Conservation (phyloP, 2,888 invertebrate species). For the Beris chalybata region DNA sequence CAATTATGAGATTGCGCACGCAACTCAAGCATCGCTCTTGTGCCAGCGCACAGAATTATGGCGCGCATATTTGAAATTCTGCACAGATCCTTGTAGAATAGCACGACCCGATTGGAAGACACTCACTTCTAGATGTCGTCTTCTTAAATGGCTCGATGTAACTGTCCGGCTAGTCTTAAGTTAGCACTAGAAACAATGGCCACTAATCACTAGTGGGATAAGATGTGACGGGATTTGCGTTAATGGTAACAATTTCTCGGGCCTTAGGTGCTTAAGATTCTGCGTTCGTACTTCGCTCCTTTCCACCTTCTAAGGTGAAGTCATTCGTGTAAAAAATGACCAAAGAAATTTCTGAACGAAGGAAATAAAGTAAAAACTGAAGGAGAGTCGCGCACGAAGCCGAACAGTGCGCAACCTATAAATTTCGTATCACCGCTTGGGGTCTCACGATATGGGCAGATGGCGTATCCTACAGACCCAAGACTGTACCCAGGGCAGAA, state of each 20-base stretch:
- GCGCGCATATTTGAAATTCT: slow-evolving; percentile 9
- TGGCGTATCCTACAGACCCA: slow-evolving; percentile 7
- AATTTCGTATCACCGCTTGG: slow-evolving; percentile 39
- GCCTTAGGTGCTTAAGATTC: neutral
- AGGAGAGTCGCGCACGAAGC: slow-evolving; percentile 36
- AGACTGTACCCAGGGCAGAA: neutral
- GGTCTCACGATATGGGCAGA: slow-evolving; percentile 39
- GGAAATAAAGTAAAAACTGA: slow-evolving; percentile 12
- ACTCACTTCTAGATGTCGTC: neutral
- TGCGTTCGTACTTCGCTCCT: neutral
- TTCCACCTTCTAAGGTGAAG: slow-evolving; percentile 12
- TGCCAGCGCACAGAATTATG: slow-evolving; percentile 5
- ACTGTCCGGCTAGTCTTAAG: slow-evolving; percentile 23
- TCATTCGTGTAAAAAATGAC: slow-evolving; percentile 7
- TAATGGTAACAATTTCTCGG: slow-evolving; percentile 28
- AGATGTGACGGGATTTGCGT: slow-evolving; percentile 28
- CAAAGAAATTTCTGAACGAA: slow-evolving; percentile 26
- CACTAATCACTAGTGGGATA: slow-evolving; percentile 31
- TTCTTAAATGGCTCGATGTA: slow-evolving; percentile 28
- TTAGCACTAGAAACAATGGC: slow-evolving; percentile 31
- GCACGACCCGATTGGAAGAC: neutral
- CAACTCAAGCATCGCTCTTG: slow-evolving; percentile 23
- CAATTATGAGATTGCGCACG: slow-evolving; percentile 36
- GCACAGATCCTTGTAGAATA: neutral
- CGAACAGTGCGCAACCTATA: slow-evolving; percentile 37